Base-by-base conservation (phyloP, 2,113 vertebrate species). In the Neopipo cinnamomea region DNA sequence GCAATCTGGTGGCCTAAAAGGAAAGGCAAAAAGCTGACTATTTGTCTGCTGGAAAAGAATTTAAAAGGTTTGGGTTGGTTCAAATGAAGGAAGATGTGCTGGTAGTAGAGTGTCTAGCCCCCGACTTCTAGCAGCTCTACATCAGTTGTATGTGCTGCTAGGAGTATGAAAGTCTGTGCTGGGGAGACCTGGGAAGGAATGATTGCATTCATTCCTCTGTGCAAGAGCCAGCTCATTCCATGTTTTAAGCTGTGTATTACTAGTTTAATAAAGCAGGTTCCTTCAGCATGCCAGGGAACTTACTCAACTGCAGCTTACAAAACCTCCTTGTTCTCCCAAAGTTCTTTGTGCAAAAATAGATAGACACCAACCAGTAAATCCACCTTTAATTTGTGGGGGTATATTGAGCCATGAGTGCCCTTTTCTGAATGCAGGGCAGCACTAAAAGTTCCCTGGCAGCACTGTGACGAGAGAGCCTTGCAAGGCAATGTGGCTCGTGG, bases 281-380 rank as follows among this genome's bases (percentile, higher is more conserved):
- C 74, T 93, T 95, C 81, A 89, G 85, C 73, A 1, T 93, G 65
- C 92, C 90, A 95, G 85, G 70, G 68, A 93, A 94, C 90, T 89
- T 92, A 89, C 59, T 96, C 82, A 91, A 59, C 88, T 89, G 30
- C 50, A 77, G 95, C 84, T 91, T 95, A 72, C 81, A 80, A 89
- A 95, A 94, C 88, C 84, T 94, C 68, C 95, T 89, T 77, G 65
- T 94, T 96, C 81, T 91, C 68, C 77, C 50, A 0, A 84, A 96
- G 85, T 93, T 93, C 94, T 95, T 91, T 91, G 85, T 89, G 90
- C 90, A 93, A 94, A 94, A 96, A 89, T 96, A 96, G 93, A 89
- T n/a, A 39, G 62, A 83, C 59, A 77, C 23, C 47, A 84, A 76
- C 63, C 88, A 94, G 92, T 94, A 96, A 96, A 96, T 95, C 95